A percentile compares a stretch with the other conserved stretches of the same genome.
Evolutionary conservation across 1,140 invertebrate genomes (phyloP).

Genomic region (Andricus grossulariae): DNA sequence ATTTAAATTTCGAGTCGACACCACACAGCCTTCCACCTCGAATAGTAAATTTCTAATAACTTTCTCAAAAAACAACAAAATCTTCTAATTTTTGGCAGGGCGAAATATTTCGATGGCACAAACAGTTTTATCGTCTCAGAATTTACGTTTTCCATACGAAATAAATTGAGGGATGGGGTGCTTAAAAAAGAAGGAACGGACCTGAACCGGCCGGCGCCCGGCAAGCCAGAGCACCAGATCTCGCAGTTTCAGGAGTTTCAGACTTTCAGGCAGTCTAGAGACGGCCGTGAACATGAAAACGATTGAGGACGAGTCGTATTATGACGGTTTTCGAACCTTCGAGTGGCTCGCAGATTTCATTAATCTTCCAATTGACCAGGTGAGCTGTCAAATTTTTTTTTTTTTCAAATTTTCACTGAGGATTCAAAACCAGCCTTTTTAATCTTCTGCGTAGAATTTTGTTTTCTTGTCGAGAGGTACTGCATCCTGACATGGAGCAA

Average conservation of each 20-base stretch:
- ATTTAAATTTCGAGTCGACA: too few relatives aligned
- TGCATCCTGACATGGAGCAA: neutral
- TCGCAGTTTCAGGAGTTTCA: neutral
- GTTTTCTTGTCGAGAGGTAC: neutral
- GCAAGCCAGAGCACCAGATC: neutral
- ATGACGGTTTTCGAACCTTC: conserved; percentile 79
- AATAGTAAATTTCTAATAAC: too few relatives aligned
- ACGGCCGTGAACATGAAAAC: conserved; percentile 52
- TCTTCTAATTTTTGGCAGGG: too few relatives aligned
- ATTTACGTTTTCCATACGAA: neutral
- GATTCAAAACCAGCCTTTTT: too few relatives aligned
- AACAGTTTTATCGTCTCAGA: neutral
- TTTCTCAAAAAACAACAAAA: too few relatives aligned
- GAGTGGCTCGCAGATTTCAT: conserved; percentile 77
- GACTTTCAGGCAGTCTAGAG: neutral
- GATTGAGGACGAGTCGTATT: conserved; percentile 64
- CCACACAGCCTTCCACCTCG: too few relatives aligned
- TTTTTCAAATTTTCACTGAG: conserved; percentile 32
- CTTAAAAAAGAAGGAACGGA: neutral
- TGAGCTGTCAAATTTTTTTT: conserved; percentile 66
- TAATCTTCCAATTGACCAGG: conserved; percentile 81
- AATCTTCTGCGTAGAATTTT: neutral
- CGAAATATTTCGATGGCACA: neutral
- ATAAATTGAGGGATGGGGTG: neutral
- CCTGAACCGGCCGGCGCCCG: conserved; percentile 27